Conservation (phyloP, 2,797 vertebrate genomes). For the Malurus leucopterus region DNA sequence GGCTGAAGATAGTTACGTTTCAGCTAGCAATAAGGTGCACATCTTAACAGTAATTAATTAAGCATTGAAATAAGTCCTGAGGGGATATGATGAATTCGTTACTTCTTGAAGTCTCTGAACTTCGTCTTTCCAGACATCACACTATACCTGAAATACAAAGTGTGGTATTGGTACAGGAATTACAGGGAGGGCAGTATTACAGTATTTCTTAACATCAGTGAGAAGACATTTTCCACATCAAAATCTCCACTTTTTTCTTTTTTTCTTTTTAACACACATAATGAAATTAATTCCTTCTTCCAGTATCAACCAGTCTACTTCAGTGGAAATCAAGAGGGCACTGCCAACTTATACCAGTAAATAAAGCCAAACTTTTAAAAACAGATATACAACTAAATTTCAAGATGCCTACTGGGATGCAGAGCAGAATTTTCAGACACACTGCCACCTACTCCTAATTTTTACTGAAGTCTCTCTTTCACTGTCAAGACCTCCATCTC, state of each 20-base stretch:
- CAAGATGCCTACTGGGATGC: neutral
- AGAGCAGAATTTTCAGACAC: neutral
- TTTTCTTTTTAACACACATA: neutral
- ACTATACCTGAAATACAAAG: neutral
- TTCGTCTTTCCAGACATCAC: neutral
- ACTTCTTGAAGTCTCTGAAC: conserved; percentile 5
- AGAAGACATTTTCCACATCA: neutral
- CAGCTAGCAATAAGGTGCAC: neutral
- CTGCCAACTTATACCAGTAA: neutral
- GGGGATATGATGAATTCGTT: neutral
- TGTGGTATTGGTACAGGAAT: neutral
- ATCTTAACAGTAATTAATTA: conserved; percentile 30
- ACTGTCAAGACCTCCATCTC: neutral
- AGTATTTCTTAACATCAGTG: neutral
- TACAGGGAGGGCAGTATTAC: neutral
- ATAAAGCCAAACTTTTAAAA: neutral
- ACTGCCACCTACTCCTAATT: neutral
- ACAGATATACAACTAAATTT: neutral
- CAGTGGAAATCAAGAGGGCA: neutral
- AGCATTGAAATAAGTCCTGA: neutral
- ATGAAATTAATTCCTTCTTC: neutral
- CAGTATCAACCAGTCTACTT: neutral
- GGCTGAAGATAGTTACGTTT: neutral
- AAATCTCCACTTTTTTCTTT: neutral
- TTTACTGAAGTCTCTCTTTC: neutral